Evolutionary conservation across 2,888 invertebrate species (phyloP), one percentile per base, ranked within the genome.

Genomic region (Caenorhabditis sp.): DNA sequence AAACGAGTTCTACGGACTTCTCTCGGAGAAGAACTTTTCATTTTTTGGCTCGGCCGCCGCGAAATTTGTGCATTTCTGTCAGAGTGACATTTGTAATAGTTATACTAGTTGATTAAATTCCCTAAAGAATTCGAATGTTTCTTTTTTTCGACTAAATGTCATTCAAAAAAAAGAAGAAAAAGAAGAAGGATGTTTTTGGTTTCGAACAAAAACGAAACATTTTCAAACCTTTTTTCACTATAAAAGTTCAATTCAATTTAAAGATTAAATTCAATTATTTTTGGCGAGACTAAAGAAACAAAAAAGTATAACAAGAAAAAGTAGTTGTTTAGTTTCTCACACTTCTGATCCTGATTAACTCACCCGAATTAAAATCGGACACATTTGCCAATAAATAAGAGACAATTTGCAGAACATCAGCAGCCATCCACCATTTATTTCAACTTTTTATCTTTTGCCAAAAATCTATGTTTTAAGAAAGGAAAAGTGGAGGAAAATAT

Each of bases 321-420:
- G 10, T 8, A 36, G 36, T 36, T 8, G 36, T 36, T 5, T 36
- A 36, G 36, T 36, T 10, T 36, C 10, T 10, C 5, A 4, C 50
- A 10, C 17, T 50, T 50, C 17, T 50, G 14, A 4, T 50, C 17
- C 17, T 50, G 8, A 17, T 53, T 31, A 36, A 38, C 64, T 69
- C 59, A 80, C 80, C 80, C 69, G 77, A 67, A 59, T 83, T 76
- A 53, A 77, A 74, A 67, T 86, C 86, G 59, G 85, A 84, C 27
- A 86, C 84, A 74, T 86, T 86, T 53, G 86, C 86, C 49, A 86
- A 72, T 17, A 86, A 76, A 72, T 86, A 86, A 60, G 84, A 84
- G 71, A 86, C 76, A 59, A 86, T 72, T 77, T 84, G 85, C 56
- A 86, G 81, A 59, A 86, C 80, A 77, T 85, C 86, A 59, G 85